phyloP scores from a whole-genome alignment of 1,140 invertebrate genomes.

The Fragariocoptes setiger region DNA sequence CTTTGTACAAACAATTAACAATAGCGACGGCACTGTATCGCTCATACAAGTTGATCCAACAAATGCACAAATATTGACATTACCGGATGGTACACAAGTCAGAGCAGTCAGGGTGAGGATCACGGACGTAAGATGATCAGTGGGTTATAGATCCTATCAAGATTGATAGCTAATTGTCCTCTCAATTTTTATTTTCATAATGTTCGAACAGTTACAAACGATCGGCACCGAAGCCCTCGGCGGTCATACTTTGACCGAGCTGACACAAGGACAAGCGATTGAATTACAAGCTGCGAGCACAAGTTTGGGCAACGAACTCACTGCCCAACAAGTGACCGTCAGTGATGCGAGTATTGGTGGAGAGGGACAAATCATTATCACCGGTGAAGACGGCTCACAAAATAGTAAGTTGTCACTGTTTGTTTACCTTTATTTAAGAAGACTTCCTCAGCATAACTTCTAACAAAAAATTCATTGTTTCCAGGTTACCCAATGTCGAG shows the following conservation, averaged over 20 bases:
- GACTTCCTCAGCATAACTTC: conserved; percentile 1
- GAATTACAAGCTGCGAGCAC: too few species aligned
- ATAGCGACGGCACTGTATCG: conserved; percentile 78
- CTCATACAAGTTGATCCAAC: conserved; percentile 82
- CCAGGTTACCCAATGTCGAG: conserved; percentile 62
- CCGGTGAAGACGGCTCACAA: conserved; percentile 55
- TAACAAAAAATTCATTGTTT: conserved; percentile 10
- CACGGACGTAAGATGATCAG: conserved; percentile 11
- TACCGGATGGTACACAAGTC: conserved; percentile 79
- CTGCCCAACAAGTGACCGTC: too few species aligned
- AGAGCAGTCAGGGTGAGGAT: conserved; percentile 56
- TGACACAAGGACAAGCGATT: too few species aligned
- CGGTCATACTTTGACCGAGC: too few species aligned
- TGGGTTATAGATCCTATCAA: too few species aligned
- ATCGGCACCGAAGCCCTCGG: too few species aligned
- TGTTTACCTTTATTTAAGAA: neutral
- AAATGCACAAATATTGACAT: conserved; percentile 53
- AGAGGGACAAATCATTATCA: conserved; percentile 74
- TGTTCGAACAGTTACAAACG: too few species aligned
- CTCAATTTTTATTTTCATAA: too few species aligned
- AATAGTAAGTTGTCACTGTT: conserved; percentile 23
- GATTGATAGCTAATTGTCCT: too few species aligned
- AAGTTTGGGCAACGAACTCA: too few species aligned
- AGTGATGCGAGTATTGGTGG: conserved; percentile 24
- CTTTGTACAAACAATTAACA: conserved; percentile 79